Percentiles rank a stretch among this genome's conserved stretches.
These are phyloP conservation scores for Erpobdella octoculata DNA, from an alignment of 2,888 invertebrate species.

Conservation along the genomic window DNA sequence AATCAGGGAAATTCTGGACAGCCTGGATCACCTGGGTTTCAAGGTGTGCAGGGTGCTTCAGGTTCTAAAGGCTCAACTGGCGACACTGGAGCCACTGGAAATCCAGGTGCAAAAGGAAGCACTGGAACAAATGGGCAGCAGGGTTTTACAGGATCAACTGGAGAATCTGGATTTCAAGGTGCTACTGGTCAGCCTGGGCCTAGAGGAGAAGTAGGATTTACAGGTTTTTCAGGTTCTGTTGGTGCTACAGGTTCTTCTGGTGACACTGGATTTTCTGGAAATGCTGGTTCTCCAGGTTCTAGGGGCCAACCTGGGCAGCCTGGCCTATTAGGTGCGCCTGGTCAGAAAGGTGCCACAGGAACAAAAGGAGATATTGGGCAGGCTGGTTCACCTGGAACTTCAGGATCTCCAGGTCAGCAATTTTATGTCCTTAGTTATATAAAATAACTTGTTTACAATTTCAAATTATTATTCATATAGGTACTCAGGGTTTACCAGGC, in stretches of 20 bases:
- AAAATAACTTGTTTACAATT: background rate
- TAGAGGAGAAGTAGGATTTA: slow-evolving; percentile 27
- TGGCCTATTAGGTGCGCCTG: slow-evolving; percentile 26
- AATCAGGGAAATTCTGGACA: background rate
- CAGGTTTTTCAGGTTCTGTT: slow-evolving; percentile 24
- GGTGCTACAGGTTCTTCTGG: slow-evolving; percentile 32
- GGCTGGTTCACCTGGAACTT: slow-evolving; percentile 20
- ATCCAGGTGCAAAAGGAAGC: slow-evolving; percentile 9
- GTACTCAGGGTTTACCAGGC: slow-evolving; percentile 13
- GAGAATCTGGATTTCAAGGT: slow-evolving; percentile 31
- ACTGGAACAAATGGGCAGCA: background rate
- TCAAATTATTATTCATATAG: background rate
- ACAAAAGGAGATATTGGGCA: slow-evolving; percentile 24
- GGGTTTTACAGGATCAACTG: slow-evolving; percentile 13
- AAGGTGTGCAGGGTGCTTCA: slow-evolving; percentile 3
- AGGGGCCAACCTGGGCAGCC: slow-evolving; percentile 31
- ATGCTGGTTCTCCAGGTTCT: slow-evolving; percentile 26
- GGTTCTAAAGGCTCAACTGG: slow-evolving; percentile 5
- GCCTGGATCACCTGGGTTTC: slow-evolving; percentile 19
- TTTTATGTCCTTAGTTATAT: background rate
- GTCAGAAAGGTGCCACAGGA: slow-evolving; percentile 26
- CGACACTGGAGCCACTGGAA: slow-evolving; percentile 14
- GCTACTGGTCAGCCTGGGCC: slow-evolving; percentile 28
- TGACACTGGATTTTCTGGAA: slow-evolving; percentile 30
- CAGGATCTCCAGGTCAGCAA: background rate